These are phyloP conservation scores for Thaleichthys pacificus DNA, from an alignment of 2,797 vertebrate genomes.

Conservation along the genomic window DNA sequence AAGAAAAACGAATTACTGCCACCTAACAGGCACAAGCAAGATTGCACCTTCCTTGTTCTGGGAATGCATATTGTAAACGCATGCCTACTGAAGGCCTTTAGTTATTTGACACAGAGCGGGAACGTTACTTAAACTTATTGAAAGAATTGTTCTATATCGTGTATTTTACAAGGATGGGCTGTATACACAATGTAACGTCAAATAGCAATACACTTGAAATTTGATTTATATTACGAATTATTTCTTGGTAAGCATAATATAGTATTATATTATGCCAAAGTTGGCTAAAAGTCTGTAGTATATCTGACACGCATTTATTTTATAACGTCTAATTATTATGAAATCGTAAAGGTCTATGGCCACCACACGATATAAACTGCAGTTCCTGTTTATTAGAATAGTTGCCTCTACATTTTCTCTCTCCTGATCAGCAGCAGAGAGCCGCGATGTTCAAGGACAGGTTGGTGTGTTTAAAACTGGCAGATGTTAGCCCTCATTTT, in stretches of 20 bases:
- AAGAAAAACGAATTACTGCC: constrained; percentile 35
- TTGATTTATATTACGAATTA: too few species aligned
- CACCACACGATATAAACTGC: not conserved
- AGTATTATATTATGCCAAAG: too few species aligned
- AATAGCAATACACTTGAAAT: not conserved
- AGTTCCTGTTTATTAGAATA: not conserved
- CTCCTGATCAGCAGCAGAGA: not conserved
- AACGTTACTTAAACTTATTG: not conserved
- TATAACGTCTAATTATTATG: not conserved
- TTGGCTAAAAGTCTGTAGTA: too few species aligned
- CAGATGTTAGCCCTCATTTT: constrained; percentile 70
- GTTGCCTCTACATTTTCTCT: constrained; percentile 8
- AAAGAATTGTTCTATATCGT: not conserved
- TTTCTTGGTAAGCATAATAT: not conserved
- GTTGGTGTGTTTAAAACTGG: constrained; percentile 33
- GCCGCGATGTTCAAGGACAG: constrained; percentile 22
- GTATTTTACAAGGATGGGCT: not conserved
- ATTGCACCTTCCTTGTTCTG: constrained; percentile 25
- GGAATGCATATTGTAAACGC: not conserved
- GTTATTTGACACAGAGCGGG: not conserved
- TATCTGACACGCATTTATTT: not conserved
- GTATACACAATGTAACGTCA: too few species aligned
- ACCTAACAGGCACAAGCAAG: constrained; percentile 31
- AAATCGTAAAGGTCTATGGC: not conserved
- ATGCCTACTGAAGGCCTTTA: not conserved